Conservation (phyloP, 2,113 vertebrate genomes). For the Pandion haliaetus region DNA sequence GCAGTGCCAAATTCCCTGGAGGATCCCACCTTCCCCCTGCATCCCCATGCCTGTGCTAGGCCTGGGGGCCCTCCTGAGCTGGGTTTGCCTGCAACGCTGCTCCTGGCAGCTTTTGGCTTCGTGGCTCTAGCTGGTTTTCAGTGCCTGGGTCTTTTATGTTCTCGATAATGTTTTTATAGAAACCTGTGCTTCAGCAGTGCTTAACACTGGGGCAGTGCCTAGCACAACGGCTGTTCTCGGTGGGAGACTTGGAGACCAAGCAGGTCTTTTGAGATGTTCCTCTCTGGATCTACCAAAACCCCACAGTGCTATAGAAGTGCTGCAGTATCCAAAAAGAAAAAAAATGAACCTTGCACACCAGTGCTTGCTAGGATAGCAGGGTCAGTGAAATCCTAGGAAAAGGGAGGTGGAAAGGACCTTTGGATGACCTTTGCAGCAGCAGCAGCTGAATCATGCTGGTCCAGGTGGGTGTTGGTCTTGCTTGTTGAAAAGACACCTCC, state of each 20-base stretch:
- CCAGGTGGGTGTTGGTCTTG: not conserved
- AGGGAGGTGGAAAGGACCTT: not conserved
- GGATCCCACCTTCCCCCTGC: not conserved
- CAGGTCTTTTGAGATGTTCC: not conserved
- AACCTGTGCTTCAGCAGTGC: not conserved
- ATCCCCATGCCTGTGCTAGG: fast-evolving
- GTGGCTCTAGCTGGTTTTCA: not conserved
- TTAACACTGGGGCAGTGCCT: not conserved
- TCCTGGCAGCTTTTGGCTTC: not conserved
- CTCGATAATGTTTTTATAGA: not conserved
- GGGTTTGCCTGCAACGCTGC: not conserved
- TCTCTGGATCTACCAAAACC: not conserved
- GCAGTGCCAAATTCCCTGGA: not conserved
- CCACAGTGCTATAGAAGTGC: not conserved
- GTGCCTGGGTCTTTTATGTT: not conserved
- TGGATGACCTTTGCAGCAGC: not conserved
- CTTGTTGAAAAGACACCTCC: not conserved
- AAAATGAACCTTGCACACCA: not conserved
- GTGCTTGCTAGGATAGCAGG: not conserved
- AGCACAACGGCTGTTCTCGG: fast-evolving
- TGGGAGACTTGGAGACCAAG: not conserved
- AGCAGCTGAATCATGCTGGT: not conserved
- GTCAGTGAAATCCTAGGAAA: not conserved
- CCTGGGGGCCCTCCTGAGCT: not conserved
- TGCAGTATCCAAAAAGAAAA: not conserved